These are phyloP conservation scores for Tridacna gigas DNA, from an alignment of 2,888 invertebrate genomes.

Conservation along the genomic window DNA sequence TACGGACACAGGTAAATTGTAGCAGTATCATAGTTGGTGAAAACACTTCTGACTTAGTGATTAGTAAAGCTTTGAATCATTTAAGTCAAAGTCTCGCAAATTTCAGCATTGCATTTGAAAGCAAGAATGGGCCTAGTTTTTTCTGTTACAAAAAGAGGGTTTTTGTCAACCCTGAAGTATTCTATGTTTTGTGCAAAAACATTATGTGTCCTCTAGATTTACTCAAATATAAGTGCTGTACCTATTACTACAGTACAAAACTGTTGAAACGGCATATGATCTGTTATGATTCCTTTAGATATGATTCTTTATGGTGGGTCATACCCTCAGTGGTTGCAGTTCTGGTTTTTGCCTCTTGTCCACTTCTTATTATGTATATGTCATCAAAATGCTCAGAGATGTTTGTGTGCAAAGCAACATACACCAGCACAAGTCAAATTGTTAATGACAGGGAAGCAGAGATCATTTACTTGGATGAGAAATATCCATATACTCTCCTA, in stretches of 20 bases:
- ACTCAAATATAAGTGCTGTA: constrained; percentile 53
- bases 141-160: constrained; percentile 59
- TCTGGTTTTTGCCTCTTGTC: constrained; percentile 55
- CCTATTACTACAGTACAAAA: constrained; percentile 20
- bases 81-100: constrained; percentile 23
- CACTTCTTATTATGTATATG: constrained; percentile 40
- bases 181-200: constrained; percentile 51
- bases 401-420: background rate
- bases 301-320: constrained; percentile 59
- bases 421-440: background rate
- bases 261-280: constrained; percentile 17
- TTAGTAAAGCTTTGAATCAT: constrained; percentile 36
- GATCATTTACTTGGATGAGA: constrained; percentile 29
- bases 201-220: constrained; percentile 60
- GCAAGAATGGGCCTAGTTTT: constrained; percentile 54
- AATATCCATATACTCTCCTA: constrained; percentile 36
- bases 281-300: constrained; percentile 28
- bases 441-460: background rate
- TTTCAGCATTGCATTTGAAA: background rate
- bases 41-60: constrained; percentile 32
- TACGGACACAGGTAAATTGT: constrained; percentile 52
- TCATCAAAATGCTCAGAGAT: background rate
- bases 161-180: constrained; percentile 31
- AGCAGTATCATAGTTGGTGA: constrained; percentile 50
- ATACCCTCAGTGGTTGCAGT: constrained; percentile 51